Evolutionary conservation across 2,888 invertebrate species (phyloP), one percentile per base, ranked within the genome.

Genomic region (Dione vanillae): DNA sequence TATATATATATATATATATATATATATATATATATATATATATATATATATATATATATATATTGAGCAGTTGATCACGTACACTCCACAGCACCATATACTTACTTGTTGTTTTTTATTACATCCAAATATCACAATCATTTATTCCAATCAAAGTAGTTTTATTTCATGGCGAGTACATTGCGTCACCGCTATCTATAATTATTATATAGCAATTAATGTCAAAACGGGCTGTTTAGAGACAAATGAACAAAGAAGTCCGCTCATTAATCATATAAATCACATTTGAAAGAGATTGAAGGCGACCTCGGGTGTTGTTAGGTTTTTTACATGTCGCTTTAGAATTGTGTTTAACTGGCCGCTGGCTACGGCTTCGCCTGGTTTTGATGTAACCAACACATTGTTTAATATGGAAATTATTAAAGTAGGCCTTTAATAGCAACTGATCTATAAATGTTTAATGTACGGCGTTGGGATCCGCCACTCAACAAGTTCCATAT

Each of bases 201-300:
- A 80, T 84, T 83, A 87, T 88, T 85, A 84, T 79, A 83, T 76
- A 81, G 84, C 83, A 88, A 89, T 90, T 88, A 89, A 86, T 82
- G 85, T 87, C 84, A 77, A 78, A 78, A 78, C 76, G 78, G 76
- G 79, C 82, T 82, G 81, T 82, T 74, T 77, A 80, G 85, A 88
- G 88, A 89, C 87, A 87, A 85, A 89, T 84, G 87, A 83, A 88
- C 81, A 81, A 80, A 82, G 82, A 84, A 80, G 78, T 82, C 77
- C 75, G 74, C 74, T 77, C 85, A 89, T 90, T 86, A 90, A 90
- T 90, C 87, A 88, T 78, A 88, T 89, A 86, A 89, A 90, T 90
- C 87, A 87, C 77, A 49, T 67, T 47, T 54, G 67, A 73, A 70
- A 72, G 61, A 68, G 72, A 75, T 67, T 65, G 74, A 65, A 73